A percentile compares a stretch with the other conserved stretches of the same genome.
Conservation (phyloP, 2,113 vertebrate species). For the Cephalophus harveyi region DNA sequence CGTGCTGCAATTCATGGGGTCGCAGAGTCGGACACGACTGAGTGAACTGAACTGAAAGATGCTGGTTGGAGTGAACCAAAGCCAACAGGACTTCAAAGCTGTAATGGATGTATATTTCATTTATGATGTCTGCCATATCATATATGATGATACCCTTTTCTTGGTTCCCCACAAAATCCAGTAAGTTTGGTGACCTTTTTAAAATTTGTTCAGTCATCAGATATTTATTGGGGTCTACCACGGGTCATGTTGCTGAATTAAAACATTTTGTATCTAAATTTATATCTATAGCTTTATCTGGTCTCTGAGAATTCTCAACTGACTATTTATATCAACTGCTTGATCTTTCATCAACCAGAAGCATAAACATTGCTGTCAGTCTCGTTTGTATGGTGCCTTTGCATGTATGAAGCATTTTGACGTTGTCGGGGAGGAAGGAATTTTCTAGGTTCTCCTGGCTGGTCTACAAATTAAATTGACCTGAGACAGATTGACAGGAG, state of each 20-base stretch:
- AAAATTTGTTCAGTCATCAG: background rate
- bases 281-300: background rate
- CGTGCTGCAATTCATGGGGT: too few relatives aligned
- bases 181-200: background rate
- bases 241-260: background rate
- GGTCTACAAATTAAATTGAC: background rate
- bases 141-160: background rate
- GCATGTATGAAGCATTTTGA: background rate
- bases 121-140: background rate
- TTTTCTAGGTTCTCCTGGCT: background rate
- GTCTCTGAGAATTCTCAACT: background rate
- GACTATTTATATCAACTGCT: background rate
- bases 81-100: background rate
- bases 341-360: background rate
- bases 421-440: background rate
- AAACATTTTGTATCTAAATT: background rate
- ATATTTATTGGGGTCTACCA: background rate
- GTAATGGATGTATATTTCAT: background rate
- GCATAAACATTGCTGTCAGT: fast-evolving
- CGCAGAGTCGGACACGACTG: too few relatives aligned
- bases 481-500: background rate
- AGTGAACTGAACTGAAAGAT: too few relatives aligned
- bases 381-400: background rate
- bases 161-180: background rate
- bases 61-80: background rate